Percentiles rank a stretch among this genome's conserved stretches.
Conservation (phyloP, 2,888 invertebrate species). For the Tricholauxania praeusta region DNA sequence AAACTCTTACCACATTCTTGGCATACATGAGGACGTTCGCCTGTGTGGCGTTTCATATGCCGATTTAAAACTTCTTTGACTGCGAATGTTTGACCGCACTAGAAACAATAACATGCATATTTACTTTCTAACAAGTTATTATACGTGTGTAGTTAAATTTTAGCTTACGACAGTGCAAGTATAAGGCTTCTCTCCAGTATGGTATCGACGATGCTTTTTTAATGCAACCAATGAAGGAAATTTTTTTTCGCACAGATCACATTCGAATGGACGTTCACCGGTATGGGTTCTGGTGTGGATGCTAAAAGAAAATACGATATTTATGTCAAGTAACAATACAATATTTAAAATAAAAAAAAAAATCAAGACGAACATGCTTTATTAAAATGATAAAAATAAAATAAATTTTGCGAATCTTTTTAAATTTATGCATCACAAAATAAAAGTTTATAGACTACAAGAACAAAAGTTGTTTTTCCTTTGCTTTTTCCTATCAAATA, state of each 20-base stretch:
- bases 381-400: no score
- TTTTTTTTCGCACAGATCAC: constrained; percentile 77
- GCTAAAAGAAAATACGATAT: constrained; percentile 54
- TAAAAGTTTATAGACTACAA: background rate
- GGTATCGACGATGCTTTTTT: constrained; percentile 78
- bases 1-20: constrained; percentile 80
- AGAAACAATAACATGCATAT: constrained; percentile 48
- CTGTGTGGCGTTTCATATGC: constrained; percentile 77
- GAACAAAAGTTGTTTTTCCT: background rate
- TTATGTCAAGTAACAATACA: constrained; percentile 1
- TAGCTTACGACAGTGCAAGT: constrained; percentile 73
- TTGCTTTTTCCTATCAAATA: no score
- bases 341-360: no score
- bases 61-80: constrained; percentile 87
- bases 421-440: no score
- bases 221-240: constrained; percentile 82
- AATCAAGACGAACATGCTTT: no score
- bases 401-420: no score
- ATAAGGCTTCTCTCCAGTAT: constrained; percentile 76
- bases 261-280: constrained; percentile 76
- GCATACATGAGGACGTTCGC: constrained; percentile 65
- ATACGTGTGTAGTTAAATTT: constrained; percentile 15
- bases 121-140: constrained; percentile 14
- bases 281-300: constrained; percentile 78
- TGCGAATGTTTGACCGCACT: constrained; percentile 83